Evolutionary conservation across 2,888 invertebrate species (phyloP), one percentile per base, ranked within the genome.

Genomic region (Acleris literana): DNA sequence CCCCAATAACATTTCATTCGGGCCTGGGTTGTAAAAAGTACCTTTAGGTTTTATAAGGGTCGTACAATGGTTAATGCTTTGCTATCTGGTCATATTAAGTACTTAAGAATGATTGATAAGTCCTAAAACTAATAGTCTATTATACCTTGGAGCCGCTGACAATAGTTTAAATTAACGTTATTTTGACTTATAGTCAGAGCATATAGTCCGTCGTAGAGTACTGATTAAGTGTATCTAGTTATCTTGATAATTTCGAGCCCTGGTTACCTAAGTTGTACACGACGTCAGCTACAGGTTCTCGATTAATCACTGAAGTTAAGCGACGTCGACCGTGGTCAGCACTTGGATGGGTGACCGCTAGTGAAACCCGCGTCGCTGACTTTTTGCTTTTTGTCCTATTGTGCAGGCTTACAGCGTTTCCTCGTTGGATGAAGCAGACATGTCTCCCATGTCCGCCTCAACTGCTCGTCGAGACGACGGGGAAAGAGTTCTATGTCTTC

Each of bases 371-470:
- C 72, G 74, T 70, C 59, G 72, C 72, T 73, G 72, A 71, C 70
- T 52, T 57, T 52, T 63, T 43, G n/a, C 13, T 44, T n/a, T 16
- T 61, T 51, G n/a, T 29, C 9, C 17, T 61, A 56, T 49, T 22
- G 74, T 74, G 43, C 76, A 96, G 96, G 68, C 83, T 97, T 6
- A 96, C 95, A 74, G 85, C 93, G 0, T 97, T 98, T 78, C 94
- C 96, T 0, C 95, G 98, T 9, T 98, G 98, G 98, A 96, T 97
- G 96, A 93, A 95, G 74, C 95, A 95, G 13, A 96, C 96, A 0
- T 98, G 98, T 76, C 79, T 97, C 0, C 94, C 95, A 48, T 96
- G 96, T 68, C 93, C 94, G 1, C 94, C 95, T 0, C 94, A 95
- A 70, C 84, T 83, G 1, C 86, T 94, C 9, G 88, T 92, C 0